Percentiles rank a stretch among this genome's conserved stretches.
Conservation (phyloP, 2,797 vertebrate species). For the Emys orbicularis region DNA sequence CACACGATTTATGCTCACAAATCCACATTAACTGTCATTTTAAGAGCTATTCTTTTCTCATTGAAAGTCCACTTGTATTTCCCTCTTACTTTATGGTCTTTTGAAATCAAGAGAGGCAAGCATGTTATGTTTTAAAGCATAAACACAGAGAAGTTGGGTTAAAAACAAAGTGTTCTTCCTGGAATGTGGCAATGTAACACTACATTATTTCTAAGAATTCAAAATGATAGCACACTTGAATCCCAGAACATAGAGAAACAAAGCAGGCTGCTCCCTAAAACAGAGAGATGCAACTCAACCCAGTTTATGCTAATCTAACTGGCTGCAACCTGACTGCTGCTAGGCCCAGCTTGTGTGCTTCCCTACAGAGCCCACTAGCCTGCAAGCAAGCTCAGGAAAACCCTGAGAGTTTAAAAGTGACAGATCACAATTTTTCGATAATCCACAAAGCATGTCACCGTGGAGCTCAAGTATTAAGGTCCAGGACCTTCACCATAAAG, state of each 20-base stretch:
- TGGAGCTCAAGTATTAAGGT: not conserved
- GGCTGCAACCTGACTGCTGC: not conserved
- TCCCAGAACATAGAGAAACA: too few species aligned
- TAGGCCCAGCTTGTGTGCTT: not conserved
- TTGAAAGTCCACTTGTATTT: not conserved
- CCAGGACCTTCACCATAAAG: not conserved
- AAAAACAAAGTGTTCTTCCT: too few species aligned
- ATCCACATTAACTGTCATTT: not conserved
- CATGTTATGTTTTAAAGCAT: not conserved
- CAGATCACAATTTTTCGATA: too few species aligned
- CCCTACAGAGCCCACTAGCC: not conserved
- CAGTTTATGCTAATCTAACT: not conserved
- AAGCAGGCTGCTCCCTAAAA: too few species aligned
- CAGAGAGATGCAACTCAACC: too few species aligned
- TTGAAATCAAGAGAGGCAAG: not conserved
- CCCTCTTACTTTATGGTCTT: not conserved
- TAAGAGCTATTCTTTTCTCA: fast-evolving
- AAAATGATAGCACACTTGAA: too few species aligned
- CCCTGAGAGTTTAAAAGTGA: too few species aligned
- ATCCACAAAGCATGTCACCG: too few species aligned
- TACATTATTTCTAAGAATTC: too few species aligned
- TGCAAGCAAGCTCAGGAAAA: too few species aligned
- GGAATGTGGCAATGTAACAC: too few species aligned
- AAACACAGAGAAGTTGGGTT: too few species aligned
- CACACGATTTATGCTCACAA: not conserved